phyloP scores from a whole-genome alignment of 2,888 invertebrate species.

The Drosophila mayaguana region DNA sequence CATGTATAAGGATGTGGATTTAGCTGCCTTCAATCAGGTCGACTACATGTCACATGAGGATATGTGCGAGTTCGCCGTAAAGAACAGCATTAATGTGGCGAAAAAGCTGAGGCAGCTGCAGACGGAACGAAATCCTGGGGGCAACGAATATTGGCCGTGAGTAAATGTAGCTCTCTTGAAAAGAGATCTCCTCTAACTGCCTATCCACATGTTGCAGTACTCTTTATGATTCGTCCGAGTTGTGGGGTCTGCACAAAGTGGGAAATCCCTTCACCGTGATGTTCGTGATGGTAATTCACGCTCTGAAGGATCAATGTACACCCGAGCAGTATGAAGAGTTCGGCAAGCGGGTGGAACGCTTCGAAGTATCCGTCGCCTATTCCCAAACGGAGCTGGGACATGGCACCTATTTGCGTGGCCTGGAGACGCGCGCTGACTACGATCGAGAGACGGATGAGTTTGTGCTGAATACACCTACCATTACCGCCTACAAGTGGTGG shows the following conservation, averaged over 20 bases:
- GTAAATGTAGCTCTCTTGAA: constrained; percentile 22
- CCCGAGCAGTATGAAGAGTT: constrained; percentile 94
- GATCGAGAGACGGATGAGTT: constrained; percentile 93
- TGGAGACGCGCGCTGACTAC: constrained; percentile 97
- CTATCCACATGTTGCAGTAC: constrained; percentile 26
- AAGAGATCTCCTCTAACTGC: neutral
- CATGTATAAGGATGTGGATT: constrained; percentile 54
- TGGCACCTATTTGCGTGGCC: constrained; percentile 94
- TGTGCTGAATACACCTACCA: constrained; percentile 93
- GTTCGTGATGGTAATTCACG: constrained; percentile 95
- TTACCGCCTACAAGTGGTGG: constrained; percentile 98
- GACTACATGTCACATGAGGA: constrained; percentile 76
- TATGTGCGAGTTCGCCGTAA: constrained; percentile 59
- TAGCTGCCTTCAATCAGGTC: constrained; percentile 31
- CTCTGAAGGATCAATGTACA: constrained; percentile 93
- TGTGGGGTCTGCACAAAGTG: constrained; percentile 64
- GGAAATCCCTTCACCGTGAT: constrained; percentile 88
- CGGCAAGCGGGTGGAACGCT: constrained; percentile 91
- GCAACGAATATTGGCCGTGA: constrained; percentile 81
- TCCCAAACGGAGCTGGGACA: constrained; percentile 98
- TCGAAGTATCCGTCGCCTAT: constrained; percentile 95
- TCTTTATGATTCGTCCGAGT: constrained; percentile 50
- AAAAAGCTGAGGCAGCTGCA: constrained; percentile 90
- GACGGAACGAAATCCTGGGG: constrained; percentile 87
- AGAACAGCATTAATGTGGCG: constrained; percentile 86